A percentile compares a stretch with the other conserved stretches of the same genome.
Conservation (phyloP, 2,113 vertebrate species). For the Ciconia stormi region DNA sequence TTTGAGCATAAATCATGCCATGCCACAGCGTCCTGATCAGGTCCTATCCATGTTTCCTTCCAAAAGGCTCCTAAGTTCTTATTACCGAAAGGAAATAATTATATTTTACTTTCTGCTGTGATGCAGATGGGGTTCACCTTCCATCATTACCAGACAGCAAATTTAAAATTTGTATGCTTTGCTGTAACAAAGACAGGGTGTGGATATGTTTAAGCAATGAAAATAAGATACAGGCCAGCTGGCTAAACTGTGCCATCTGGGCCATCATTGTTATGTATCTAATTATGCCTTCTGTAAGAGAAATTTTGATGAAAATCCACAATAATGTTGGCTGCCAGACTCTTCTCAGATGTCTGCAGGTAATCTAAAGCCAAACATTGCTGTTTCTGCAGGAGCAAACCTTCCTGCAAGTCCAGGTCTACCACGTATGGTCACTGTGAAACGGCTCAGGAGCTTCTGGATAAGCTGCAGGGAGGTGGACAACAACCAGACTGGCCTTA, state of each 20-base stretch:
- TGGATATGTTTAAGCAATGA: neutral
- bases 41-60: neutral
- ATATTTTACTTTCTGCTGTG: neutral
- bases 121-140: neutral
- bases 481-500: neutral
- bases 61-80: neutral
- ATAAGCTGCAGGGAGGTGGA: neutral
- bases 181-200: slow-evolving; percentile 19
- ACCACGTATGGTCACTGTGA: neutral
- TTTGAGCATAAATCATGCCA: neutral
- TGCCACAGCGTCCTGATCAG: neutral
- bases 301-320: slow-evolving; percentile 6
- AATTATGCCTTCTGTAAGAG: neutral
- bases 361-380: neutral
- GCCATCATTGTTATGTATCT: neutral
- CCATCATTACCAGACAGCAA: neutral
- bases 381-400: neutral
- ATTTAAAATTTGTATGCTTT: neutral
- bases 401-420: neutral
- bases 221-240: neutral
- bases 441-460: neutral
- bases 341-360: neutral
- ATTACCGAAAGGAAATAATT: neutral
- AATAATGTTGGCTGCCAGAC: neutral
- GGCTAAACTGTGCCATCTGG: neutral